Percentiles rank a stretch among this genome's conserved stretches.
phyloP scores from a whole-genome alignment of 2,113 vertebrate genomes.

The Athene noctua region DNA sequence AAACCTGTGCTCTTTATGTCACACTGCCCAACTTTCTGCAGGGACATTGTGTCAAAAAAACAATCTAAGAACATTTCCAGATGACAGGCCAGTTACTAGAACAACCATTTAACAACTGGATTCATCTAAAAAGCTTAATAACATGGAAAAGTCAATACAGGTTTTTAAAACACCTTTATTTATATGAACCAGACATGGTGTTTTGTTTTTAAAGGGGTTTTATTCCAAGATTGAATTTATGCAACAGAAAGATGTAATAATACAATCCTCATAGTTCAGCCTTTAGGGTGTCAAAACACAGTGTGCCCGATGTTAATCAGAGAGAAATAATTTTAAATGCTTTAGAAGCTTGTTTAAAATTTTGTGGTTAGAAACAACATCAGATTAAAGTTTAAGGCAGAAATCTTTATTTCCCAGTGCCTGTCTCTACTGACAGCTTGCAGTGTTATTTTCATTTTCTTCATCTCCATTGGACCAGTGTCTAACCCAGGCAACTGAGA shows the following conservation, averaged over 20 bases:
- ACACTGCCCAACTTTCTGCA: constrained; percentile 68
- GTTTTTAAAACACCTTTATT: constrained; percentile 55
- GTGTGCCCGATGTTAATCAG: neutral
- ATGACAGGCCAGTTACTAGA: constrained; percentile 61
- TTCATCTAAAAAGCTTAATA: constrained; percentile 58
- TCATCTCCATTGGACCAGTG: neutral
- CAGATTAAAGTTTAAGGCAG: neutral
- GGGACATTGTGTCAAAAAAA: constrained; percentile 72
- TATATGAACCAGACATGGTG: neutral
- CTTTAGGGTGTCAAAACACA: neutral
- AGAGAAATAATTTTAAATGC: neutral
- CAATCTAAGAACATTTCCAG: constrained; percentile 61
- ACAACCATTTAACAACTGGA: constrained; percentile 57
- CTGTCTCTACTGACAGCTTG: neutral
- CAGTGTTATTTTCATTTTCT: neutral
- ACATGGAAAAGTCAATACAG: constrained; percentile 44
- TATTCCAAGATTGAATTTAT: neutral
- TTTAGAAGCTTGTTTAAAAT: neutral
- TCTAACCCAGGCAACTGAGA: neutral
- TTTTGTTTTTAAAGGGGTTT: constrained; percentile 29
- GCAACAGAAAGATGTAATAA: neutral
- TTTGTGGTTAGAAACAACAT: neutral
- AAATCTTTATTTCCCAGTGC: neutral
- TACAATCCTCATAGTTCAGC: neutral
- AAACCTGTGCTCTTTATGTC: constrained; percentile 74